phyloP scores from a whole-genome alignment of 2,888 invertebrate species.

The Dicycla oo region DNA sequence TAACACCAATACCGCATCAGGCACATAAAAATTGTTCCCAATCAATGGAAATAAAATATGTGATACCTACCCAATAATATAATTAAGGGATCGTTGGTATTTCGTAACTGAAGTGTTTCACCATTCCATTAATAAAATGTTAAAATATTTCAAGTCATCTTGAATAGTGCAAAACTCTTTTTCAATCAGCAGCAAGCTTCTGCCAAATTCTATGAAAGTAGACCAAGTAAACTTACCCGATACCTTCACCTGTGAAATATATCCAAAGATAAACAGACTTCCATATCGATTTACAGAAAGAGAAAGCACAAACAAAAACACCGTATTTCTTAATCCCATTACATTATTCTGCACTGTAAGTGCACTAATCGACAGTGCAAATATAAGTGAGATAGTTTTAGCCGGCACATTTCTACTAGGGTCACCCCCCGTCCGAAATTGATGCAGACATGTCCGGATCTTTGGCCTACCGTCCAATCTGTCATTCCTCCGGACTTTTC shows the following conservation, averaged over 20 bases:
- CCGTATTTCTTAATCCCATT: conserved; percentile 17
- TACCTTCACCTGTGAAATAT: conserved; percentile 22
- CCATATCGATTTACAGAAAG: conserved; percentile 6
- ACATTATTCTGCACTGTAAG: conserved; percentile 31
- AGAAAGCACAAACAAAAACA: conserved; percentile 14
- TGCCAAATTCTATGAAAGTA: too few species aligned
- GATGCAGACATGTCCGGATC: too few species aligned
- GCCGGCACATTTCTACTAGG: conserved; percentile 34
- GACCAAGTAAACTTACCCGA: neutral
- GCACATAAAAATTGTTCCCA: neutral
- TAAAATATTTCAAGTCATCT: too few species aligned
- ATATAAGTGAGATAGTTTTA: conserved; percentile 39
- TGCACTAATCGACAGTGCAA: conserved; percentile 32
- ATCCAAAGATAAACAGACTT: conserved; percentile 21
- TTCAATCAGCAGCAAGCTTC: too few species aligned
- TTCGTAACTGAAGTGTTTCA: neutral
- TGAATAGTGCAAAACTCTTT: too few species aligned
- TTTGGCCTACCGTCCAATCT: neutral
- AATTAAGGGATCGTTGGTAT: neutral
- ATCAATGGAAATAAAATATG: neutral
- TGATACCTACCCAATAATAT: too few species aligned
- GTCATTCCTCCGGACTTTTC: too few species aligned
- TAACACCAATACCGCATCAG: neutral
- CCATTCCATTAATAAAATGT: too few species aligned
- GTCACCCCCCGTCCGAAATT: conserved; percentile 37